Evolutionary conservation across 1,140 invertebrate genomes (phyloP), one percentile per base, ranked within the genome.

Genomic region (Drosophila virilis): DNA sequence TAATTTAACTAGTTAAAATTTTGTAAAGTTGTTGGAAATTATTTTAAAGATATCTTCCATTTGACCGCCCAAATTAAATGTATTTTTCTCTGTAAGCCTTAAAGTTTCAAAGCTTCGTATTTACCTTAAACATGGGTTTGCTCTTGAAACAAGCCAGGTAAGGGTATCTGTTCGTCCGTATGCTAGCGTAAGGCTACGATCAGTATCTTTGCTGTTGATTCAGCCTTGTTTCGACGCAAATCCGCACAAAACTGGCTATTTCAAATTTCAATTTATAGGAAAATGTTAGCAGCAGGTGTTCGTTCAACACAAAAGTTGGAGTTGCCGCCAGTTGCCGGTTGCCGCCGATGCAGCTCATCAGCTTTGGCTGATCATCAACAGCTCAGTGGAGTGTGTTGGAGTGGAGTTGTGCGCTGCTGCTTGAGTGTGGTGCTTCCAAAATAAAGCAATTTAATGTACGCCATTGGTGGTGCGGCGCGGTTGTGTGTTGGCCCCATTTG

Each of bases 381-480:
- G 64, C 43, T 46, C 13, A 13, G 32, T 48, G 13, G 35, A 40
- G 48, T 40, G 33, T 28, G 8, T 32, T 51, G 50, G 50, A 51
- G 37, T 69, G 38, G 35, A 43, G 59, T 65, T 22, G 68, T 55
- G 51, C 55, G 60, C 32, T 59, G 71, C 52, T 58, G 37, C n/a
- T 66, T 57, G 62, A 72, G 38, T 72, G 70, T 72, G 70, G 51
- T 64, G 73, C 67, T 65, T 72, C 74, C 69, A 77, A 88, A 89
- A 88, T 89, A 89, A 89, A 83, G 84, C 80, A 89, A 89, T 89
- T 82, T 89, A 89, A 89, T 89, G 80, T 89, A 89, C 84, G 64
- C 84, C 84, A 89, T 89, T 88, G 83, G 83, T 88, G 78, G 77
- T 76, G 60, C n/a, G 51, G 45, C 15, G n/a, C 65, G 64, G 74